Evolutionary conservation across 2,888 invertebrate species (phyloP).

Genomic region (Stomorhina lunata): DNA sequence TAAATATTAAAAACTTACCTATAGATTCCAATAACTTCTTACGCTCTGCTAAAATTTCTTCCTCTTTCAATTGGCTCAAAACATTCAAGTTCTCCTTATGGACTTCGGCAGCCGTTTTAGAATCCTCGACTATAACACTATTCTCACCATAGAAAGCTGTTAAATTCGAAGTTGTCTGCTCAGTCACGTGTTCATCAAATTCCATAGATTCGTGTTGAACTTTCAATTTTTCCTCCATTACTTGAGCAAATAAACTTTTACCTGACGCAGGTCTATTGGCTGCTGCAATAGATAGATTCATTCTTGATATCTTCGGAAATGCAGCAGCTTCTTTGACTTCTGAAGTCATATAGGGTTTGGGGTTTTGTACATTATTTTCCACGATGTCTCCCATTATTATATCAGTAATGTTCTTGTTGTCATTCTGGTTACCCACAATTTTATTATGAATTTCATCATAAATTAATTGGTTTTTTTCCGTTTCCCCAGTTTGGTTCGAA

Average conservation of each 20-base stretch:
- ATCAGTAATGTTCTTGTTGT: slow-evolving; percentile 27
- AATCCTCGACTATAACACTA: slow-evolving; percentile 78
- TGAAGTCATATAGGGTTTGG: slow-evolving; percentile 26
- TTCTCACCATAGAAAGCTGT: slow-evolving; percentile 56
- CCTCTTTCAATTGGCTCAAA: slow-evolving; percentile 85
- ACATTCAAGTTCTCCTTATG: slow-evolving; percentile 87
- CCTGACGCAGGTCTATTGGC: slow-evolving; percentile 67
- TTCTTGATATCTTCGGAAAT: slow-evolving; percentile 64
- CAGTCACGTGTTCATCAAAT: slow-evolving; percentile 39
- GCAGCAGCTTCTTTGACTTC: slow-evolving; percentile 3
- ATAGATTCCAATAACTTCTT: slow-evolving; percentile 83
- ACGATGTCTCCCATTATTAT: slow-evolving; percentile 82
- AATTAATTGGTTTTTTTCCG: slow-evolving; percentile 55
- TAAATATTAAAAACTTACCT: slow-evolving; percentile 74
- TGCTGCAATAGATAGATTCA: background rate
- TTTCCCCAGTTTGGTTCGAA: background rate
- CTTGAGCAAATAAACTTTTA: slow-evolving; percentile 81
- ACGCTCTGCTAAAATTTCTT: slow-evolving; percentile 88
- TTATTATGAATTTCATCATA: slow-evolving; percentile 72
- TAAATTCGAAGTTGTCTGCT: slow-evolving; percentile 14
- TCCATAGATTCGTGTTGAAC: slow-evolving; percentile 53
- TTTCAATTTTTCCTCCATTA: slow-evolving; percentile 77
- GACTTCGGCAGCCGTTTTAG: slow-evolving; percentile 82
- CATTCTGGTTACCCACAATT: slow-evolving; percentile 55
- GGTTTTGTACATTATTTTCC: slow-evolving; percentile 75